Percentiles rank a stretch among this genome's conserved stretches.
phyloP scores from a whole-genome alignment of 2,113 vertebrate genomes.

The Neopipo cinnamomea region DNA sequence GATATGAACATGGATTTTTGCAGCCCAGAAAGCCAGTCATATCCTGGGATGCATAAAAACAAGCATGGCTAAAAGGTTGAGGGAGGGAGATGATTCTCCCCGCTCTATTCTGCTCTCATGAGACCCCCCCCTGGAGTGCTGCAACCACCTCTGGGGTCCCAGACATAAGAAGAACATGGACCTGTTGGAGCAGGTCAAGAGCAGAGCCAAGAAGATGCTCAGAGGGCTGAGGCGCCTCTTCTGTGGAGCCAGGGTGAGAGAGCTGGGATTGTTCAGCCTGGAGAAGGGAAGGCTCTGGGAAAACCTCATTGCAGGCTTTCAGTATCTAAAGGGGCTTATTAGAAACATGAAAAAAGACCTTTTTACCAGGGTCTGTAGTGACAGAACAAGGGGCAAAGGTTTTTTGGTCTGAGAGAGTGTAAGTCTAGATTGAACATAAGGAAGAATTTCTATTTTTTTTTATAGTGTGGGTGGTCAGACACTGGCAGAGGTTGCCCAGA shows the following conservation, averaged over 20 bases:
- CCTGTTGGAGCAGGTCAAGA: neutral
- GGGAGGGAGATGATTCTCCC: neutral
- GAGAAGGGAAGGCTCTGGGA: neutral
- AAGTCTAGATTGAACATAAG: neutral
- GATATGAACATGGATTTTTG: neutral
- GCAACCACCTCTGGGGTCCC: neutral
- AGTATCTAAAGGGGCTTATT: neutral
- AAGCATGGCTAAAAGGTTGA: neutral
- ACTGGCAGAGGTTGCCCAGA: neutral
- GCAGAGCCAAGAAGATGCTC: neutral
- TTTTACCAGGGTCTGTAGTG: neutral
- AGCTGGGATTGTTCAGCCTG: neutral
- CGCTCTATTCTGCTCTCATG: neutral
- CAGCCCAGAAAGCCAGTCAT: accelerated
- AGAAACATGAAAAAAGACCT: neutral
- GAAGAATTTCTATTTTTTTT: neutral
- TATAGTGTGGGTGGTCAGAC: neutral
- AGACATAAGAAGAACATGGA: neutral
- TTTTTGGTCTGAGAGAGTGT: neutral
- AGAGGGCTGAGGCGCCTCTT: neutral
- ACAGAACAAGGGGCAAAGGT: neutral
- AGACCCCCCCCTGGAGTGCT: neutral
- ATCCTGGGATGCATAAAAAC: neutral
- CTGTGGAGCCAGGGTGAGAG: accelerated
- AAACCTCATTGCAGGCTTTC: neutral